These are phyloP conservation scores for Luperina testacea DNA, from an alignment of 2,888 invertebrate species.

Conservation along the genomic window DNA sequence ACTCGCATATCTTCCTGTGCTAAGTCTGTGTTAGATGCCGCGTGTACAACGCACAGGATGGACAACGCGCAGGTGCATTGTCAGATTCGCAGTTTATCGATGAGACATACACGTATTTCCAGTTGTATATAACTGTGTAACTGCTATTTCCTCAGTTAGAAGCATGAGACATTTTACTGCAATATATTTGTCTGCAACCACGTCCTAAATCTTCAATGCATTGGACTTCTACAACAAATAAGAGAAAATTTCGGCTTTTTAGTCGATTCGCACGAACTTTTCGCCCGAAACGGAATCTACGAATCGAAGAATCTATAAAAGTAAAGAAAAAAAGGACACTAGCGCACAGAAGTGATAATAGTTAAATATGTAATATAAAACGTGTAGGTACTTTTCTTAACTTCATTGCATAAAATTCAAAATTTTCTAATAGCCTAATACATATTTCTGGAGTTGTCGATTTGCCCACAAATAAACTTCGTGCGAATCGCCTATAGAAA, in stretches of 20 bases:
- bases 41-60: constrained; percentile 31
- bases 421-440: no score
- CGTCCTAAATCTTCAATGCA: not conserved
- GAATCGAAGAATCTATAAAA: no score
- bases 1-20: constrained; percentile 21
- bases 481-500: no score
- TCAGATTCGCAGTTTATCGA: constrained; percentile 22
- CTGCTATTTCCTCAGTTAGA: constrained; percentile 10
- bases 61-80: constrained; percentile 33
- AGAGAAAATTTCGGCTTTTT: not conserved
- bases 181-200: not conserved
- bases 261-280: no score
- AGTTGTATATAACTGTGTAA: constrained; percentile 4
- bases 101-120: constrained; percentile 5
- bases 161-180: constrained; percentile 14
- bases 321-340: no score
- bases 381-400: no score
- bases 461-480: no score
- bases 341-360: no score
- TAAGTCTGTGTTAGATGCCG: constrained; percentile 17
- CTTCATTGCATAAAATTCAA: no score
- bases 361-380: no score
- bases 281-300: no score
- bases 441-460: no score
- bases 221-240: not conserved